Conservation (phyloP, 2,113 vertebrate genomes). For the Eudyptes chrysolophus region DNA sequence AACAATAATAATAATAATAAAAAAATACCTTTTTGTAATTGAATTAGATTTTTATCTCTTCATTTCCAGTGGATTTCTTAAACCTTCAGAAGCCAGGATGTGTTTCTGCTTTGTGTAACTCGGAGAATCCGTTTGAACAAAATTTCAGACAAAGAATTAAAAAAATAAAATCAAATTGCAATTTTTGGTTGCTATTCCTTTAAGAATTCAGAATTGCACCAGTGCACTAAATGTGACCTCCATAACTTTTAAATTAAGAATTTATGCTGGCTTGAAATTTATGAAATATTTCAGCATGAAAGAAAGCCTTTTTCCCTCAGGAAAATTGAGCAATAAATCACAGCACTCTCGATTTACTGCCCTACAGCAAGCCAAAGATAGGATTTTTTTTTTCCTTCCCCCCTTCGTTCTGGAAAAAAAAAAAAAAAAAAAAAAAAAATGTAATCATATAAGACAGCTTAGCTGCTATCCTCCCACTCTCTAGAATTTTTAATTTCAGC, state of each 20-base stretch:
- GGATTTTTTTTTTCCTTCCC: slow-evolving; percentile 81
- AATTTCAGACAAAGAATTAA: slow-evolving; percentile 69
- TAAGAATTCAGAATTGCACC: slow-evolving; percentile 79
- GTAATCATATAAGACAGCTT: slow-evolving; percentile 97
- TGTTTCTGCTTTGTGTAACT: neutral
- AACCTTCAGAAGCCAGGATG: neutral
- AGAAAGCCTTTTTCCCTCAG: slow-evolving; percentile 85
- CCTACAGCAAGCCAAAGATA: slow-evolving; percentile 86
- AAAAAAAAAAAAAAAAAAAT: slow-evolving; percentile 84
- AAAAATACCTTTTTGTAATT: slow-evolving; percentile 54
- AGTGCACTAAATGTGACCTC: slow-evolving; percentile 84
- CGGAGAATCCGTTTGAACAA: slow-evolving; percentile 54
- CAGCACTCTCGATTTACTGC: slow-evolving; percentile 90
- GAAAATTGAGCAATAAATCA: slow-evolving; percentile 98
- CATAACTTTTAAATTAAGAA: slow-evolving; percentile 88
- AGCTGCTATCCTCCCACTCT: slow-evolving; percentile 90
- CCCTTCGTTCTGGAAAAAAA: slow-evolving; percentile 83
- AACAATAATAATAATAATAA: slow-evolving; percentile 51
- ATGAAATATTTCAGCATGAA: slow-evolving; percentile 90
- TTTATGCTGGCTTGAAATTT: slow-evolving; percentile 91
- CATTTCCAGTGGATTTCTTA: slow-evolving; percentile 51
- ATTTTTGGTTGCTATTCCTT: slow-evolving; percentile 73
- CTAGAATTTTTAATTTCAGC: slow-evolving; percentile 99
- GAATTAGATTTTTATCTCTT: slow-evolving; percentile 72
- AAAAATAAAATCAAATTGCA: slow-evolving; percentile 46